Evolutionary conservation across 2,113 vertebrate genomes (phyloP), one percentile per base, ranked within the genome.

Genomic region (Myocastor coypus): DNA sequence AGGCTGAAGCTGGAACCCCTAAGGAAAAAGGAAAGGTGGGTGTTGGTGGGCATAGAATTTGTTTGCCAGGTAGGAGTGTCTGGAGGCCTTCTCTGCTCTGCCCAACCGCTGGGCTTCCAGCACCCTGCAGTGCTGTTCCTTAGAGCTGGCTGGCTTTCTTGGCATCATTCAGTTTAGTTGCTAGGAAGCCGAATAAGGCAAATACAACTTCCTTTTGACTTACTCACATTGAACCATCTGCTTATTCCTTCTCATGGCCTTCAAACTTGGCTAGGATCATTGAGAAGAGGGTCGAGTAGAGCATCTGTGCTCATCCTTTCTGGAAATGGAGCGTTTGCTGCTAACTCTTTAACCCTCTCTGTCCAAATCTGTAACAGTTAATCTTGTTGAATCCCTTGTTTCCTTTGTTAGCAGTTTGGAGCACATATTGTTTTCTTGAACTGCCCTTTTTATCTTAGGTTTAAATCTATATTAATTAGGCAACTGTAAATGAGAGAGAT

Each of bases 181-280:
- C 94, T 95, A 95, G 95, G 89, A 94, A 97, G 94, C 97, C 87
- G n/a, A 94, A 85, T 82, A 84, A 80, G 97, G 97, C 97, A 83
- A 86, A 81, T 96, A 94, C 96, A 96, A 90, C 96, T 97, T 97
- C 93, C 97, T 96, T 96, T 93, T 97, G 87, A 94, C 91, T 96
- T 91, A 55, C 91, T 97, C 95, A 92, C 86, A 77, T 97, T 83
- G 89, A 96, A 87, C 96, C 96, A 77, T 97, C 97, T 98, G 97
- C 96, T 98, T 92, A 75, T 91, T 84, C 94, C 96, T 96, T 94
- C 91, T 84, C 90, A 0, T 83, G 89, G 94, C 94, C 95, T 96
- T 92, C 93, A 97, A 55, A 93, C 92, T 97, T 96, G 97, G 94
- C 97, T 13, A 19, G 57, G 83, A 95, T 82, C 66, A 2, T 83